phyloP scores from a whole-genome alignment of 2,797 vertebrate genomes.

The Poecilia wingei region DNA sequence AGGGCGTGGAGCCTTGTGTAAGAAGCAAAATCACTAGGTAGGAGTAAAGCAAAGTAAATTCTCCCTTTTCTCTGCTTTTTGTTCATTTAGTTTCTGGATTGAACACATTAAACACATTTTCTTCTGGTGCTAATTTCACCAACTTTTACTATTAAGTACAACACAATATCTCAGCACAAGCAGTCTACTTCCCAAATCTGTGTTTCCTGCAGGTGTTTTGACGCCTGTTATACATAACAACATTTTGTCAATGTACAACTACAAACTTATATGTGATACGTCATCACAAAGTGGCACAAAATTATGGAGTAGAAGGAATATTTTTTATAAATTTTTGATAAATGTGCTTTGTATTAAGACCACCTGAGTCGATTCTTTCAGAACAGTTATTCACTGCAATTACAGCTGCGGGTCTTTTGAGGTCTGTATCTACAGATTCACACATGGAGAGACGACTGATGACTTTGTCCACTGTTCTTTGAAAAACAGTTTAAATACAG shows the following conservation, averaged over 20 bases:
- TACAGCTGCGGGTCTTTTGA: neutral
- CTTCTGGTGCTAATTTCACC: neutral
- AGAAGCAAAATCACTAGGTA: conserved; percentile 50
- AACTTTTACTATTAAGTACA: neutral
- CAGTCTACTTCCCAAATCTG: neutral
- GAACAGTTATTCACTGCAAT: neutral
- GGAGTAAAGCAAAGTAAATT: conserved; percentile 33
- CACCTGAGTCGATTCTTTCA: neutral
- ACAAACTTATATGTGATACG: neutral
- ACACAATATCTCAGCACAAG: neutral
- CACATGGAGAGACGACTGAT: neutral
- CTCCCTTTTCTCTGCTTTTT: neutral
- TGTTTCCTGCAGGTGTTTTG: neutral
- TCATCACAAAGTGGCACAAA: neutral
- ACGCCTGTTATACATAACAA: neutral
- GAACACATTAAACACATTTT: neutral
- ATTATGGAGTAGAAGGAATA: neutral
- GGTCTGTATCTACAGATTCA: neutral
- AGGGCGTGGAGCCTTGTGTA: conserved; percentile 49
- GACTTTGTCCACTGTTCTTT: neutral
- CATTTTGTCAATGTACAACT: neutral
- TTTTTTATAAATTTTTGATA: neutral
- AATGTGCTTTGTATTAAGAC: neutral
- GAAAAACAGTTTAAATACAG: neutral
- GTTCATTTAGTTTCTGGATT: conserved; percentile 17